These are phyloP conservation scores for Aphodius sticticus DNA, from an alignment of 2,888 invertebrate genomes.

Conservation along the genomic window DNA sequence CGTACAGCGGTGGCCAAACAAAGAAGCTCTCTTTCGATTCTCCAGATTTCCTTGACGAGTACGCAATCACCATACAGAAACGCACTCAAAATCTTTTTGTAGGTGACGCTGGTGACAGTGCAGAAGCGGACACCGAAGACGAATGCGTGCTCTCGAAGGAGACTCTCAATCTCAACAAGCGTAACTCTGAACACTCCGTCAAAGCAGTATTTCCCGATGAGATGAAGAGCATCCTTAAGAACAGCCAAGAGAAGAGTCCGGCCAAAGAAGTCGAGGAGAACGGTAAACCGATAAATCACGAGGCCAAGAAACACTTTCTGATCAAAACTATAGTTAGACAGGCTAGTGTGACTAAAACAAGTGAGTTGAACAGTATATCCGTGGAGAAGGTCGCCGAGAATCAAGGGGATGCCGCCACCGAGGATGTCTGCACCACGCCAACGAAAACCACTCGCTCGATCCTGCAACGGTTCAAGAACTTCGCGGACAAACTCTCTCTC, in stretches of 20 bases:
- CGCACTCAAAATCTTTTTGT: constrained; percentile 47
- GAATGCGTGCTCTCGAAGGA: constrained; percentile 56
- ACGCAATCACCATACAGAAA: constrained; percentile 54
- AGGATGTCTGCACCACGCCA: constrained; percentile 47
- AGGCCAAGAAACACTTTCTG: constrained; percentile 39
- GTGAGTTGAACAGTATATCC: constrained; percentile 47
- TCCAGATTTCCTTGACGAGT: constrained; percentile 58
- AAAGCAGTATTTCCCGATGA: constrained; percentile 49
- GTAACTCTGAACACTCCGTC: constrained; percentile 57
- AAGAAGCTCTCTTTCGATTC: constrained; percentile 59
- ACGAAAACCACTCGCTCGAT: constrained; percentile 58
- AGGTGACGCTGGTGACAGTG: constrained; percentile 44
- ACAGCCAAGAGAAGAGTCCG: constrained; percentile 49
- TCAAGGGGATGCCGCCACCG: constrained; percentile 39
- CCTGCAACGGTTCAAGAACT: constrained; percentile 62
- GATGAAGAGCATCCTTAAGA: constrained; percentile 57
- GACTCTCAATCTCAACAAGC: constrained; percentile 56
- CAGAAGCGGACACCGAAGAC: constrained; percentile 40
- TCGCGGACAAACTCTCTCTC: constrained; percentile 64
- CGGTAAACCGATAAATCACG: constrained; percentile 34
- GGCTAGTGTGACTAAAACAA: constrained; percentile 39
- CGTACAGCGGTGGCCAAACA: constrained; percentile 44
- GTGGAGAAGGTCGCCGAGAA: constrained; percentile 41
- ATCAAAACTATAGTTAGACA: constrained; percentile 40
- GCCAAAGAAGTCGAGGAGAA: constrained; percentile 46